Conservation (phyloP, 1,140 invertebrate genomes). For the Magallana ariakensis region DNA sequence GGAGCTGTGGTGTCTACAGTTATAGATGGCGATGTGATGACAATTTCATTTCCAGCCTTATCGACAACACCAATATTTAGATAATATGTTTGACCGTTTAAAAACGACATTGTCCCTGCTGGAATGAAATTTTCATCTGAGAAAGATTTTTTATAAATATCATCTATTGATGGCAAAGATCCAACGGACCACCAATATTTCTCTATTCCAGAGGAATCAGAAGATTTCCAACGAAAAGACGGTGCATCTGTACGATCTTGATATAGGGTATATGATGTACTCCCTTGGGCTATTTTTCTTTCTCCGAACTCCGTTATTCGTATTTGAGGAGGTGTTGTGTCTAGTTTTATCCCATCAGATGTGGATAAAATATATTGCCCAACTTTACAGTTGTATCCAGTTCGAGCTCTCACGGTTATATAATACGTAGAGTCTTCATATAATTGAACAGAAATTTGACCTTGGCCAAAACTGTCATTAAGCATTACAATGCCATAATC, state of each 20-base stretch:
- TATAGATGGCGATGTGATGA: slow-evolving; percentile 39
- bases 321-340: slow-evolving; percentile 55
- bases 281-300: slow-evolving; percentile 51
- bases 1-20: slow-evolving; percentile 49
- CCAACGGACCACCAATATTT: slow-evolving; percentile 47
- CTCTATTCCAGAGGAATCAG: slow-evolving; percentile 44
- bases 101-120: slow-evolving; percentile 39
- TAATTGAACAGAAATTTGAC: slow-evolving; percentile 57
- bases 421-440: slow-evolving; percentile 61
- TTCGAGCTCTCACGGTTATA: slow-evolving; percentile 59
- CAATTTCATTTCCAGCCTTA: slow-evolving; percentile 48
- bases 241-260: background rate
- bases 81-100: slow-evolving; percentile 47
- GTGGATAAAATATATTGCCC: slow-evolving; percentile 62
- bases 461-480: slow-evolving; percentile 56
- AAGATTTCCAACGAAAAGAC: slow-evolving; percentile 43
- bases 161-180: slow-evolving; percentile 34
- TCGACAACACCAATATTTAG: slow-evolving; percentile 47
- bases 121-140: slow-evolving; percentile 29
- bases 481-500: slow-evolving; percentile 61
- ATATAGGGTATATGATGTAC: slow-evolving; percentile 56
- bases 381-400: slow-evolving; percentile 60
- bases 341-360: slow-evolving; percentile 61
- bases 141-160: slow-evolving; percentile 13
- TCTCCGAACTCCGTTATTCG: slow-evolving; percentile 52